Evolutionary conservation across 2,113 vertebrate species (phyloP).

Genomic region (Zeus faber): DNA sequence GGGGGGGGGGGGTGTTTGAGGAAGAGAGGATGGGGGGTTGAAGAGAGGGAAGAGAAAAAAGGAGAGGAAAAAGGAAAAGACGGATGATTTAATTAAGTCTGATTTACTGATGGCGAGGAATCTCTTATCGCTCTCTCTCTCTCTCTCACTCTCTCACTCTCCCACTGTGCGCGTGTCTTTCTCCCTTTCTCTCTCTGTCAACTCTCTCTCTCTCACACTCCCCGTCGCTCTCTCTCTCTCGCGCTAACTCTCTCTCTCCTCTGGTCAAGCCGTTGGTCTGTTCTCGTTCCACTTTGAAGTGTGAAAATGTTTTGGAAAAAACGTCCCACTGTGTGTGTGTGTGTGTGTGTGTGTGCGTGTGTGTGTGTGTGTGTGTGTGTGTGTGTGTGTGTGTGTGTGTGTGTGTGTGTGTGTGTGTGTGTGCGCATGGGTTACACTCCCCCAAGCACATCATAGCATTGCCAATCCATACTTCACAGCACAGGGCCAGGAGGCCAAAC

Average conservation of each 20-base stretch:
- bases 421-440: conserved; percentile 2
- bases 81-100: background rate
- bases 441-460: conserved; percentile 33
- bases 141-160: background rate
- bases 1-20: too few species aligned
- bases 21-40: background rate
- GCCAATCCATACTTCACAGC: conserved; percentile 43
- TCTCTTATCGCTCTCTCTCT: background rate
- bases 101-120: background rate
- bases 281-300: conserved; percentile 24
- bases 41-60: background rate
- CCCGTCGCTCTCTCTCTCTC: background rate
- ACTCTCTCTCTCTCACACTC: background rate
- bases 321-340: background rate
- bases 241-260: background rate
- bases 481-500: conserved; percentile 8
- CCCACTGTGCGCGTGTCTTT: background rate
- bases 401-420: background rate
- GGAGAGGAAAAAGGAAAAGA: background rate
- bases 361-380: conserved; percentile 3
- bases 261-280: conserved; percentile 20
- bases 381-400: conserved; percentile 9
- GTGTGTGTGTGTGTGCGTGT: conserved; percentile 4
- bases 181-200: background rate
- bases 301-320: background rate